Evolutionary conservation across 2,113 vertebrate species (phyloP).

Genomic region (Cinclus cinclus): DNA sequence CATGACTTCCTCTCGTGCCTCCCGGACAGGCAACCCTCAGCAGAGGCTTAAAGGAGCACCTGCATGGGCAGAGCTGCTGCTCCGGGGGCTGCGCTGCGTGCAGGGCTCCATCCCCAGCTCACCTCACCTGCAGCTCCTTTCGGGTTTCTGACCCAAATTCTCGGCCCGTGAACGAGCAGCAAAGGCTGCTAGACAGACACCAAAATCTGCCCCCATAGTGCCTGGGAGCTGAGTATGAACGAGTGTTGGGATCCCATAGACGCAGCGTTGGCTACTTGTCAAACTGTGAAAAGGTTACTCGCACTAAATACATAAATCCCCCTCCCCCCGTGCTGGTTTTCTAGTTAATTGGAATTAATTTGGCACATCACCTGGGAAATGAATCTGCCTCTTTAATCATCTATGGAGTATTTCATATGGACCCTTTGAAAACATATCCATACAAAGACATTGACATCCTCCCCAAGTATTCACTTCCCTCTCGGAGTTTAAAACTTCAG

Average conservation of each 20-base stretch:
- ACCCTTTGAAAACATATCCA: not conserved
- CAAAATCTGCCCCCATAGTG: fast-evolving
- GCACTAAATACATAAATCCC: not conserved
- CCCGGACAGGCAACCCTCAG: slow-evolving; percentile 21
- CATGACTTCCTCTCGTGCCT: slow-evolving; percentile 48
- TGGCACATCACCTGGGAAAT: not conserved
- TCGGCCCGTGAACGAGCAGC: not conserved
- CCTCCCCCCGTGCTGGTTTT: not conserved
- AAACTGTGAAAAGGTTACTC: not conserved
- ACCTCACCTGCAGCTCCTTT: not conserved
- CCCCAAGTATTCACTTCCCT: not conserved
- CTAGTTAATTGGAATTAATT: not conserved
- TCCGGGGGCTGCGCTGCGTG: not conserved
- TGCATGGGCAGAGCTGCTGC: not conserved
- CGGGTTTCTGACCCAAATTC: not conserved
- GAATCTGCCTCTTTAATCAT: not conserved
- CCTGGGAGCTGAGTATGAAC: not conserved
- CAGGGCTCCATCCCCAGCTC: not conserved
- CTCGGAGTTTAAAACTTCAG: not conserved
- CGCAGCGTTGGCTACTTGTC: fast-evolving
- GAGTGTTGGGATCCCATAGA: not conserved
- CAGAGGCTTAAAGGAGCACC: not conserved
- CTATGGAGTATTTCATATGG: not conserved
- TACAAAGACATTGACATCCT: not conserved
- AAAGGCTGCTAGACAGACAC: not conserved